Conservation (phyloP, 2,888 invertebrate genomes). For the Orthosia gracilis region DNA sequence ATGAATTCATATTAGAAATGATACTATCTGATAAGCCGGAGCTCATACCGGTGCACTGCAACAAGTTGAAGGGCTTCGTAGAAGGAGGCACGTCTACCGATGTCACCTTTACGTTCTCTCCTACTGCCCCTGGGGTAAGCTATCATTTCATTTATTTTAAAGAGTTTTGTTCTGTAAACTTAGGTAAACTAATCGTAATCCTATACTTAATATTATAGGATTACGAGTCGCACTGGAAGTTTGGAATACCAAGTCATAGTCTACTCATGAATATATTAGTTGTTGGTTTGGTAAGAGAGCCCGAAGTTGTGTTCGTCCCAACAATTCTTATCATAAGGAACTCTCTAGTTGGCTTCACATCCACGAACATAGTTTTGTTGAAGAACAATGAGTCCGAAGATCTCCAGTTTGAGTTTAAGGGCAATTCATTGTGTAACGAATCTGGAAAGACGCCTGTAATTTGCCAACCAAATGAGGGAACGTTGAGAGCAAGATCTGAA, state of each 20-base stretch:
- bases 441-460: constrained; percentile 88
- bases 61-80: constrained; percentile 91
- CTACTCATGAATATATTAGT: constrained; percentile 91
- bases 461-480: constrained; percentile 89
- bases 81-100: constrained; percentile 91
- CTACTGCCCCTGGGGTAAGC: constrained; percentile 91
- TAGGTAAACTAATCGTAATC: neutral
- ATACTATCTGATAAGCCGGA: constrained; percentile 84
- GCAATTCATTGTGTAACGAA: constrained; percentile 90
- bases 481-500: constrained; percentile 85
- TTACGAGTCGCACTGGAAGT: constrained; percentile 93
- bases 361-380: constrained; percentile 83
- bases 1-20: constrained; percentile 91
- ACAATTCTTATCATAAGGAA: constrained; percentile 92
- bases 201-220: constrained; percentile 69
- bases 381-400: constrained; percentile 90
- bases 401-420: constrained; percentile 89
- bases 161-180: neutral
- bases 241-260: constrained; percentile 91
- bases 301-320: constrained; percentile 91
- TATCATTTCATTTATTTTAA: neutral
- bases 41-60: constrained; percentile 91
- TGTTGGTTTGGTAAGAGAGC: constrained; percentile 92
- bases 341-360: constrained; percentile 91
- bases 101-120: constrained; percentile 92